Percentiles rank a stretch among this genome's conserved stretches.
Conservation (phyloP, 2,888 invertebrate species). For the Andrena bicolor region DNA sequence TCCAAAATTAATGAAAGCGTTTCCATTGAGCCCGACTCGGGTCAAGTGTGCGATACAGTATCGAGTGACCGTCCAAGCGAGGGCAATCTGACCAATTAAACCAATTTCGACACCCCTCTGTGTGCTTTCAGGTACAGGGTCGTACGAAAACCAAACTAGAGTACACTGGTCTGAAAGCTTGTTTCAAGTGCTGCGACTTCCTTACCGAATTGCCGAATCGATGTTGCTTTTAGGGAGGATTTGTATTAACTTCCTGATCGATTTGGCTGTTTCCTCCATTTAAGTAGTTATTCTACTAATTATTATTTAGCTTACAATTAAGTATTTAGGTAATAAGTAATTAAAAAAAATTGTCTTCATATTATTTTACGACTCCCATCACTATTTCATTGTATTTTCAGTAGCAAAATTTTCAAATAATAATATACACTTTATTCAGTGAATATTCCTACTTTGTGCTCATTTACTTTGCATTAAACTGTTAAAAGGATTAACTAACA, state of each 20-base stretch:
- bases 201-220: background rate
- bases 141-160: slow-evolving; percentile 27
- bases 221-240: background rate
- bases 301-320: background rate
- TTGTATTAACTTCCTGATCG: too few relatives aligned
- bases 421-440: too few relatives aligned
- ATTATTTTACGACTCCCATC: too few relatives aligned
- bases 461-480: too few relatives aligned
- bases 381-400: too few relatives aligned
- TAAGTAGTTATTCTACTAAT: background rate
- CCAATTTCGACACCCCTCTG: slow-evolving; percentile 72
- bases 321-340: too few relatives aligned
- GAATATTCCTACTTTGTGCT: too few relatives aligned
- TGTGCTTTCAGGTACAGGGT: slow-evolving; percentile 39
- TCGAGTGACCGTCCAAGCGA: slow-evolving; percentile 53
- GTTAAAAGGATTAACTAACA: too few relatives aligned
- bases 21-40: slow-evolving; percentile 63
- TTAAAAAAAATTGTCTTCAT: too few relatives aligned
- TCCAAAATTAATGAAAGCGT: slow-evolving; percentile 64
- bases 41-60: slow-evolving; percentile 61
- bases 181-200: background rate
- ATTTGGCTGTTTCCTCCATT: too few relatives aligned
- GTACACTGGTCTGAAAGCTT: slow-evolving; percentile 22
- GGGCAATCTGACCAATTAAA: slow-evolving; percentile 74
- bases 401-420: too few relatives aligned